Evolutionary conservation across 1,140 invertebrate species (phyloP), one percentile per base, ranked within the genome.

Genomic region (Bombus polaris): DNA sequence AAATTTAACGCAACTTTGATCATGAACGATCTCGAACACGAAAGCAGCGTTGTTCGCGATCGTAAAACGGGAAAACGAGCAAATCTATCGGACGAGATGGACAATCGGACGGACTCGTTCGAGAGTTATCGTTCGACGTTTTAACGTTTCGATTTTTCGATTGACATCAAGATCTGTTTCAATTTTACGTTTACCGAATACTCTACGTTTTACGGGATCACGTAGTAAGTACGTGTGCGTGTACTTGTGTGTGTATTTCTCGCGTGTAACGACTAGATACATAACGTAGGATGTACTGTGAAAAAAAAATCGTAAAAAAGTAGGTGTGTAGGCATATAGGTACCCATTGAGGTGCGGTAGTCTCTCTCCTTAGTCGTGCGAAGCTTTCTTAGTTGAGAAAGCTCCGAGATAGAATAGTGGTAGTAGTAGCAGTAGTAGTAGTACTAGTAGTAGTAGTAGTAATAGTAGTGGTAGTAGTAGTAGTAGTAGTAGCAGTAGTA

Each of bases 301-400:
- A 53, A 44, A 35, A 68, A 68, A 91, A 91, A 91, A 91, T 94
- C 89, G 92, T 92, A 94, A 93, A 79, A 53, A 94, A 91, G 89
- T 94, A 95, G 94, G 92, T 94, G 94, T 94, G 92, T 94, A 93
- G 93, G 92, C 92, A 93, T 92, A 92, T 93, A 95, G 94, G 94
- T 95, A 95, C 94, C 94, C 93, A 93, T 95, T 94, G 85, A 95
- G 91, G 92, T 95, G 94, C 93, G 92, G 94, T 93, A 94, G 92
- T 94, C 93, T 94, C 93, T 94, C 94, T 95, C 93, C 94, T 92
- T 93, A 94, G 93, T 87, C 94, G 94, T 94, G 89, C 90, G 86
- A 93, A 94, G 93, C 93, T 93, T 92, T 93, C 92, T 91, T 76
- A 57, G 90, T 93, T 91, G 91, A 93, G 93, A 94, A 94, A 94